phyloP scores from a whole-genome alignment of 2,888 invertebrate species.

The Parnassius mnemosyne region DNA sequence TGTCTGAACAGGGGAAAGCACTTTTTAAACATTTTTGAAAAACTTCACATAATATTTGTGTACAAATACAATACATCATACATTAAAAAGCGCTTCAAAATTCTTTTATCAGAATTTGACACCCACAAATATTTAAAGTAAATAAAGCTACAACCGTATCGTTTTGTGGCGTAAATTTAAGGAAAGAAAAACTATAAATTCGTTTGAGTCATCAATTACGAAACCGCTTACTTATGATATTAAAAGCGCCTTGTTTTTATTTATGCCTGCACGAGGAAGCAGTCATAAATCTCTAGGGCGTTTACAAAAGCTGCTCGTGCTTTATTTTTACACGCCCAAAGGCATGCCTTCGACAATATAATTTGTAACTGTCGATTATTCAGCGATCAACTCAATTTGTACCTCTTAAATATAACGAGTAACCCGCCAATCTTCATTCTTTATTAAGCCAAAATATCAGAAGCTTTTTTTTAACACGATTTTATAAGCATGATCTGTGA shows the following conservation, averaged over 20 bases:
- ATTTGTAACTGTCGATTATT: conserved; percentile 41
- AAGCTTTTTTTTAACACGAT: too few species aligned
- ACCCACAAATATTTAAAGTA: background rate
- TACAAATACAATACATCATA: too few species aligned
- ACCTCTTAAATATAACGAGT: conserved; percentile 39
- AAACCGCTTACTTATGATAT: conserved; percentile 15
- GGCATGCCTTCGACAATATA: conserved; percentile 30
- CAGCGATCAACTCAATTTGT: conserved; percentile 36
- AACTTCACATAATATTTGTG: too few species aligned
- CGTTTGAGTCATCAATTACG: conserved; percentile 12
- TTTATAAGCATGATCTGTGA: too few species aligned
- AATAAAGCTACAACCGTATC: background rate
- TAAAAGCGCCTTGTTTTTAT: conserved; percentile 20
- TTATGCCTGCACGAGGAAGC: conserved; percentile 17
- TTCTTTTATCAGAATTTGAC: too few species aligned
- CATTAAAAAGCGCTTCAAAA: too few species aligned
- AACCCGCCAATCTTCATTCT: conserved; percentile 35
- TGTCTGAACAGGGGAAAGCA: too few species aligned
- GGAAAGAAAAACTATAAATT: background rate
- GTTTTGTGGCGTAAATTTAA: background rate
- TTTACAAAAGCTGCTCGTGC: conserved; percentile 23
- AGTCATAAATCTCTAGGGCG: conserved; percentile 23
- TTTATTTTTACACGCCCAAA: conserved; percentile 25
- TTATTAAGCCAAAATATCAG: conserved; percentile 23
- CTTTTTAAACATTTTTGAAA: too few species aligned